phyloP scores from a whole-genome alignment of 2,888 invertebrate genomes.

The Entomobrya multifasciata region DNA sequence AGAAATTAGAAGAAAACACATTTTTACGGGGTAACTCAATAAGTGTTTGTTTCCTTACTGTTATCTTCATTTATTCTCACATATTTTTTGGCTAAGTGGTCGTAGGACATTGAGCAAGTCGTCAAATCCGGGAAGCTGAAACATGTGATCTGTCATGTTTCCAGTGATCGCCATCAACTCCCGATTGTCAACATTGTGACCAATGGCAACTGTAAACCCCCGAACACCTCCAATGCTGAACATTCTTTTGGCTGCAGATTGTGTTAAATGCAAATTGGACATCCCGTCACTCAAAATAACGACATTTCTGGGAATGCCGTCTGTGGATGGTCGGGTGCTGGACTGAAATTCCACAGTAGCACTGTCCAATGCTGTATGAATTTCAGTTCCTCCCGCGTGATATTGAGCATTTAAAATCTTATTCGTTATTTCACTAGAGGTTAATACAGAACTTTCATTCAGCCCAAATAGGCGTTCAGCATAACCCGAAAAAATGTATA shows the following conservation, averaged over 20 bases:
- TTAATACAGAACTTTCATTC: neutral
- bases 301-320: neutral
- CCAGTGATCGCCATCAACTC: conserved; percentile 48
- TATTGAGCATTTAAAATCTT: conserved; percentile 1
- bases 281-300: neutral
- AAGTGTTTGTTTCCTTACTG: no score
- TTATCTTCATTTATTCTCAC: no score
- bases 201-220: conserved; percentile 44
- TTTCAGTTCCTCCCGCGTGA: neutral
- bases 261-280: neutral
- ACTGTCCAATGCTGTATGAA: neutral
- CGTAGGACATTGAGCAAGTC: conserved; percentile 7
- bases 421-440: neutral
- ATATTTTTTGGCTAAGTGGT: conserved; percentile 5
- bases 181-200: neutral
- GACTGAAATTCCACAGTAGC: neutral
- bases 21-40: no score
- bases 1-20: no score
- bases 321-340: neutral
- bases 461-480: no score
- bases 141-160: neutral
- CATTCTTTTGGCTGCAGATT: neutral
- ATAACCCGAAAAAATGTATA: no score
- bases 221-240: neutral
- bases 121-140: conserved; percentile 1